Percentiles rank a stretch among this genome's conserved stretches.
Evolutionary conservation across 2,113 vertebrate genomes (phyloP).

Genomic region (Sylvicapra grimmia): DNA sequence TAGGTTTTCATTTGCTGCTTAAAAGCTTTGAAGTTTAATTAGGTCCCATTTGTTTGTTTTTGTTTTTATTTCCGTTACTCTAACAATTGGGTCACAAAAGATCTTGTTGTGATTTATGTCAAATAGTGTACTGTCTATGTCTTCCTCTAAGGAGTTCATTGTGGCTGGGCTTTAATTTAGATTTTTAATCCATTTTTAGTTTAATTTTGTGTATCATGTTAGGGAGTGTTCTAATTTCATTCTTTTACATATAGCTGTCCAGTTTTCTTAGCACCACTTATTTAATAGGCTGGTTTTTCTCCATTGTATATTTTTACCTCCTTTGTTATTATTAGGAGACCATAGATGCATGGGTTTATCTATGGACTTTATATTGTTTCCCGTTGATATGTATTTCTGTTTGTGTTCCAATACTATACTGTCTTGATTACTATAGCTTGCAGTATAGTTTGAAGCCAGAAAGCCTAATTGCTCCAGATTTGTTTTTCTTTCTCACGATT

Average conservation of each 20-base stretch:
- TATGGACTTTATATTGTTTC: neutral
- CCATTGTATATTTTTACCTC: neutral
- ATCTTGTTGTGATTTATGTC: neutral
- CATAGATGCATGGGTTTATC: neutral
- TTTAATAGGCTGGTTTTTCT: neutral
- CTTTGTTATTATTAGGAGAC: neutral
- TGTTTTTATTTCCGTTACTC: neutral
- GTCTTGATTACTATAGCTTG: neutral
- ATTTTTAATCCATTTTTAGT: neutral
- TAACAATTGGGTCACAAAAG: neutral
- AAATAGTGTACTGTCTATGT: neutral
- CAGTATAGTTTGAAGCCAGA: neutral
- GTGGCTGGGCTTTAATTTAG: neutral
- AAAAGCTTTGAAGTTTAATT: neutral
- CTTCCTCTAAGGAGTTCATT: neutral
- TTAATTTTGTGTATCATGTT: neutral
- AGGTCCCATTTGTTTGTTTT: neutral
- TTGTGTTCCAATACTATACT: neutral
- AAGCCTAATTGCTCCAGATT: neutral
- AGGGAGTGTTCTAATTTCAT: neutral
- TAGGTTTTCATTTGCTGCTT: neutral
- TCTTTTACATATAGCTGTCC: neutral
- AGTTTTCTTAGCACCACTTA: neutral
- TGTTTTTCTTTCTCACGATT: neutral
- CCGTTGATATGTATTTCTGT: neutral